Conservation (phyloP, 1,140 invertebrate genomes). For the Drosophila lini region DNA sequence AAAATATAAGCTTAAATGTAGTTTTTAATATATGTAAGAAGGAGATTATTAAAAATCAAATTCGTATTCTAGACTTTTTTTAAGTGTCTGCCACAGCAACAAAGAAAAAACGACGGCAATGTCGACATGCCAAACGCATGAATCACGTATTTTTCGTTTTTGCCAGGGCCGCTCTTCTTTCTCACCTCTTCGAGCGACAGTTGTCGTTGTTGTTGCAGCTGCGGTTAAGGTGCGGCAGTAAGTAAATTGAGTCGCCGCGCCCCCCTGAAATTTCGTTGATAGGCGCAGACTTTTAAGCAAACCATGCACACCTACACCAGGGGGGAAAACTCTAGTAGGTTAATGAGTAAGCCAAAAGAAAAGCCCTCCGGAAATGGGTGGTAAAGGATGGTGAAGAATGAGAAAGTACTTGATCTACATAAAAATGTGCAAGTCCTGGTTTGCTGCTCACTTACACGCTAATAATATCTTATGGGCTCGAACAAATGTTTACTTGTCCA, state of each 20-base stretch:
- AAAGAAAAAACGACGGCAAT: constrained; percentile 13
- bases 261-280: constrained; percentile 52
- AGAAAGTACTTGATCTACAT: constrained; percentile 5
- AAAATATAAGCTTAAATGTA: no score
- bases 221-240: constrained; percentile 55
- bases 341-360: constrained; percentile 11
- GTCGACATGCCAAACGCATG: constrained; percentile 64
- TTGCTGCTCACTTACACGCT: constrained; percentile 51
- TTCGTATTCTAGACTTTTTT: neutral
- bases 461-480: constrained; percentile 68
- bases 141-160: constrained; percentile 63
- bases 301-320: constrained; percentile 2
- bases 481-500: constrained; percentile 25
- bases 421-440: constrained; percentile 3
- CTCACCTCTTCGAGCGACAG: constrained; percentile 14
- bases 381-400: neutral
- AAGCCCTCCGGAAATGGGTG: constrained; percentile 2
- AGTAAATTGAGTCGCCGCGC: constrained; percentile 52
- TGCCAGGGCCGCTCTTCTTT: constrained; percentile 31
- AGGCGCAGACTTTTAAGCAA: constrained; percentile 57
- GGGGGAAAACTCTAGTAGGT: neutral
- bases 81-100: constrained; percentile 17
- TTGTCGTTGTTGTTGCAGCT: constrained; percentile 3
- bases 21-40: no score
- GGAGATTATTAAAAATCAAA: neutral